Evolutionary conservation across 2,113 vertebrate species (phyloP), one percentile per base, ranked within the genome.

Genomic region (Myiopsitta monachus): DNA sequence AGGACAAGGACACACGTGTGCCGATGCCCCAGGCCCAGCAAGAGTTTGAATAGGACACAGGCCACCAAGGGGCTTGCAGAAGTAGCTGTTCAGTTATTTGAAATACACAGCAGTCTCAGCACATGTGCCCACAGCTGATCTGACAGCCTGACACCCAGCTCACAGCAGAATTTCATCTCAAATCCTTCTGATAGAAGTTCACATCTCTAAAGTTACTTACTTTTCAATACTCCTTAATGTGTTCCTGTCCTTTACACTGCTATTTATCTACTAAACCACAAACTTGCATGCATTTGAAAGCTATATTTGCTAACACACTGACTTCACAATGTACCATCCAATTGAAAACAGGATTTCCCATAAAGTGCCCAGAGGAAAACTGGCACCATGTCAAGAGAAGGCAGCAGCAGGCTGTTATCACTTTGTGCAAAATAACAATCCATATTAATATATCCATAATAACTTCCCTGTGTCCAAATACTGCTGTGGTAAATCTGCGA

Each of bases 1-100:
- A 77, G 57, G 47, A 38, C 62, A 85, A 47, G 30, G 10, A 7
- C 41, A 33, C 1, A 1, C 0, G 0, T 26, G 26, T 52, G 28
- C 36, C 26, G 39, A 15, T 21, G 19, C 2, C 33, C 5, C n/a
- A 31, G 21, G 15, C 36, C 39, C 14, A 8, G n/a, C 33, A 46
- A 66, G 18, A 38, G 5, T 36, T 64, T 33, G 6, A 62, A 69
- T 5, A n/a, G 0, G 3, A 52, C 38, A 19, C 1, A 1, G 27
- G 28, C 23, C 6, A 10, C 18, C 1, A 1, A 8, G 18, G 54
- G 15, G 17, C 6, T 1, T 73, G 59, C 26, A 91, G 49, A 52
- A 69, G 28, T 24, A 82, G 31, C 23, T 66, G 5, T 21, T 8
- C 14, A 10, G n/a, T 52, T 47, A 41, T 27, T 28, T 30, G 30